Evolutionary conservation across 2,797 vertebrate genomes (phyloP), one percentile per base, ranked within the genome.

Genomic region (Telmatherina bonti): DNA sequence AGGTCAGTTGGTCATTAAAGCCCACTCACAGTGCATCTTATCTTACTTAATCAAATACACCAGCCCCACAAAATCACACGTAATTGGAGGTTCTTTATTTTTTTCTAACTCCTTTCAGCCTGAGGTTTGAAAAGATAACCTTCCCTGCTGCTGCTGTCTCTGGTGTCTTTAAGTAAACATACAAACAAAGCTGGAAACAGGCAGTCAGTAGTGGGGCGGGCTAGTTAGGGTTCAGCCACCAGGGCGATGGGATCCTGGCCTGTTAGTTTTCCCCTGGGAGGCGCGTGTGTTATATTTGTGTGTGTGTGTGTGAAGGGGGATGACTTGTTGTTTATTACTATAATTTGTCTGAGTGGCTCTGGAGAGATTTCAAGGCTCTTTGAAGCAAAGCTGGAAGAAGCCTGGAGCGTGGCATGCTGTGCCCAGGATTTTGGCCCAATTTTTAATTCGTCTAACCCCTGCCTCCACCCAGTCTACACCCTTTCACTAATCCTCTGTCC

Each of bases 331-430:
- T 91, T 91, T 91, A 92, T 92, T 89, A 91, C 87, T 89, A 84
- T 91, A 91, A 93, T 93, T 93, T 91, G 88, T 93, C 88, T 88
- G 85, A 89, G 90, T 87, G 85, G 82, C 87, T 90, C 86, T 88
- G 77, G 81, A 88, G 87, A 91, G 88, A 88, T 87, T 89, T 89
- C 76, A 81, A 84, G 67, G 77, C 58, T 81, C 88, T 92, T 90
- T 92, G 89, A 91, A 92, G 88, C 65, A 15, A 58, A 55, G 49
- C 75, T 86, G 88, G 85, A 83, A 86, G 85, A 85, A 85, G 88
- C 86, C 85, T 72, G 87, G 85, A 92, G 91, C 83, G 85, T 88
- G 88, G 87, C 90, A 75, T 81, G 87, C 85, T 85, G 88, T 78
- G 85, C 85, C 49, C 51, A 79, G 86, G 88, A 84, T 83, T 79